Base-by-base conservation (phyloP, 2,113 vertebrate species). In the Collichthys lucidus region DNA sequence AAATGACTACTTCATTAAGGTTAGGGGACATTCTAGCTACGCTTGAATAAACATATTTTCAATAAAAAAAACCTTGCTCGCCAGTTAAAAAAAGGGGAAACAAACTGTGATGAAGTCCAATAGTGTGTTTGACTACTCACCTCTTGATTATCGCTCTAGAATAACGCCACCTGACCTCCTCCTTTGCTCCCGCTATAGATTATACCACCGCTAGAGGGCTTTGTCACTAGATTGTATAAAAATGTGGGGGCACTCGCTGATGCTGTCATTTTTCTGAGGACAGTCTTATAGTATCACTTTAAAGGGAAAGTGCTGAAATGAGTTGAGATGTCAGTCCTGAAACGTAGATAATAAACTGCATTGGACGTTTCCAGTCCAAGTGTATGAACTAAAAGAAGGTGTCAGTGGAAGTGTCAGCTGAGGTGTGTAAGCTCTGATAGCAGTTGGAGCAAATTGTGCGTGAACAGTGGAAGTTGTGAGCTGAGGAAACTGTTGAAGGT, bases 371-470 rank as follows among this genome's bases (percentile, higher is more conserved):
- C 26, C 74, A 59, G 55, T 49, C 52, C 19, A 26, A 57, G 31
- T 40, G 5, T 73, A 29, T 7, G 31, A 15, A 61, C 26, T 20
- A 19, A 72, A 63, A 74, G 29, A 62, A 35, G 22, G n/a, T 63
- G 29, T 63, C 71, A 44, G n/a, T 19, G 4, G 1, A 75, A 31
- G 57, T 61, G 59, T 74, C 71, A 50, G 29, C 19, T 6, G 1
- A 74, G 42, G 20, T 22, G 20, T 22, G 71, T 20, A 11, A 74
- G 29, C 50, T 56, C 29, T 40, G 14, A 73, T 56, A 64, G 79
- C 11, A 77, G 55, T 53, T 64, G 47, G 15, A 50, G 19, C 24
- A n/a, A 44, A 55, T 24, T 64, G 72, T 44, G 50, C 62, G 59
- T 26, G 50, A 56, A 52, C 11, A 29, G 40, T 61, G 10, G 35